These are phyloP conservation scores for Halcyon chelicuti DNA, from an alignment of 2,797 vertebrate genomes.

Conservation along the genomic window DNA sequence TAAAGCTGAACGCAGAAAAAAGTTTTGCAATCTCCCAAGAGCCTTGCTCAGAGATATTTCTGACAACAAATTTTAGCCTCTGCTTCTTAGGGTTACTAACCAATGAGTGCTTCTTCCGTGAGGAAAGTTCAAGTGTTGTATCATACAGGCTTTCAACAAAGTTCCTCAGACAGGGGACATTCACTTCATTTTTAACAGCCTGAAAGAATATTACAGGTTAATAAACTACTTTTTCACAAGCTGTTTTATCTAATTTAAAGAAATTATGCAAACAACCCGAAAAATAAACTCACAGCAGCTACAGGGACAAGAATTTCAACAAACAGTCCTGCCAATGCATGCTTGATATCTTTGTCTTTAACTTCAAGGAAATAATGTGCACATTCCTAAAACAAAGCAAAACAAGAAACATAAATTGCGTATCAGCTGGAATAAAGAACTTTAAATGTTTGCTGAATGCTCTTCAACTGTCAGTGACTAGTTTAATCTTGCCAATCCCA, in stretches of 20 bases:
- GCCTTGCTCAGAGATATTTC: constrained; percentile 8
- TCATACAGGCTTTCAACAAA: constrained; percentile 98
- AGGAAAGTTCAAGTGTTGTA: constrained; percentile 95
- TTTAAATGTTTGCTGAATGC: not conserved
- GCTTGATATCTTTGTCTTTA: constrained; percentile 99
- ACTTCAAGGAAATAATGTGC: constrained; percentile 99
- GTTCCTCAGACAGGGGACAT: constrained; percentile 96
- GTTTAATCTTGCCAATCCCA: not conserved
- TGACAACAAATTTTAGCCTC: constrained; percentile 31
- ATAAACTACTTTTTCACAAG: not conserved
- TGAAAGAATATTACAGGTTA: constrained; percentile 74
- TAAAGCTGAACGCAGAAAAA: not conserved
- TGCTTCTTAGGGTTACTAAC: constrained; percentile 80
- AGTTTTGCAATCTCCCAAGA: not conserved
- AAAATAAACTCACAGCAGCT: constrained; percentile 91
- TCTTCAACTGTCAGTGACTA: not conserved
- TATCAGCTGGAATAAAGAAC: not conserved
- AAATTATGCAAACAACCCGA: constrained; percentile 14
- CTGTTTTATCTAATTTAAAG: not conserved
- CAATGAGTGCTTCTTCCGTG: constrained; percentile 98
- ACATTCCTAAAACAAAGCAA: constrained; percentile 87
- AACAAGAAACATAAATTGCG: not conserved
- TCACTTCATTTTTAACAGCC: constrained; percentile 99
- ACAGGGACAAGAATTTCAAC: constrained; percentile 98
- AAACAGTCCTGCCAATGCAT: constrained; percentile 96